phyloP scores from a whole-genome alignment of 2,888 invertebrate genomes.

The Hirtodrosophila confusa region DNA sequence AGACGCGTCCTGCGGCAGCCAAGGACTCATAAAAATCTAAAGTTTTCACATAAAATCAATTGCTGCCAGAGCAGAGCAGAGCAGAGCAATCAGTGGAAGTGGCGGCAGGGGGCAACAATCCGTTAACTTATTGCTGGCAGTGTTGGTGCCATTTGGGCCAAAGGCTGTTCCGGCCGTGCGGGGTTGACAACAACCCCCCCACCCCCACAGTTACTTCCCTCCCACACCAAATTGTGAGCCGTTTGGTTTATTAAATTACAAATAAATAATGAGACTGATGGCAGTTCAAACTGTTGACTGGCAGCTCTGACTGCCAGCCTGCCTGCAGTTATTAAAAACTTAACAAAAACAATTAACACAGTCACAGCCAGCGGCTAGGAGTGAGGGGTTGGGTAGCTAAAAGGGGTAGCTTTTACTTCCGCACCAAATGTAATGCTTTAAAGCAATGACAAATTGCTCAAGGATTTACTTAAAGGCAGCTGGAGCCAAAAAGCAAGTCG shows the following conservation, averaged over 20 bases:
- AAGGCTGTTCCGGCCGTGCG: conserved; percentile 32
- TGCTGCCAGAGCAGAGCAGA: conserved; percentile 58
- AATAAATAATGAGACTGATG: conserved; percentile 80
- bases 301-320: conserved; percentile 42
- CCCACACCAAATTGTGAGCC: conserved; percentile 13
- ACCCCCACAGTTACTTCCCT: conserved; percentile 17
- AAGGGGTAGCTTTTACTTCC: background rate
- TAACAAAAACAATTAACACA: conserved; percentile 77
- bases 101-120: conserved; percentile 19
- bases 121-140: conserved; percentile 37
- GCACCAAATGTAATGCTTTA: conserved; percentile 9
- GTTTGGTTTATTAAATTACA: conserved; percentile 79
- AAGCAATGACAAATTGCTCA: conserved; percentile 66
- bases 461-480: conserved; percentile 49
- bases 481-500: conserved; percentile 21
- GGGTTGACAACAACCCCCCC: conserved; percentile 22
- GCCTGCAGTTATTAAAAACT: conserved; percentile 77
- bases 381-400: background rate
- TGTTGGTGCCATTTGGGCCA: conserved; percentile 27
- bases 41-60: conserved; percentile 81
- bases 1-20: conserved; percentile 61
- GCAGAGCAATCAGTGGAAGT: conserved; percentile 21
- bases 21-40: conserved; percentile 75
- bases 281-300: conserved; percentile 61
- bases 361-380: conserved; percentile 40